These are phyloP conservation scores for Bursaphelenchus mucronatus DNA, from an alignment of 1,140 invertebrate species.

Conservation along the genomic window DNA sequence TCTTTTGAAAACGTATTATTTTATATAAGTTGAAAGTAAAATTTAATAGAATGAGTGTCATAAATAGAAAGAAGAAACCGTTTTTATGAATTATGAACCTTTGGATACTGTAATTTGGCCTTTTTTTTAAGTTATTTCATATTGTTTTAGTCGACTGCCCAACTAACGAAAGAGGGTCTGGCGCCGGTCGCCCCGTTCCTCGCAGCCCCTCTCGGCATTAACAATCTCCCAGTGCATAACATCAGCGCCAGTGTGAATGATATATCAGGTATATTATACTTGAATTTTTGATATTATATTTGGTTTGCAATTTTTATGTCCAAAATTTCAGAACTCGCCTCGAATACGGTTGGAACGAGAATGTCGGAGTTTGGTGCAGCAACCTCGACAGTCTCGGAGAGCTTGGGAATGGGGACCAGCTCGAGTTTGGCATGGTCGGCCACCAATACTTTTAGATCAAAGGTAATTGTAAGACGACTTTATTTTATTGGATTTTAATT, in stretches of 20 bases:
- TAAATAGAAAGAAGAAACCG: too few species aligned
- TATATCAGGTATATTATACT: conserved; percentile 27
- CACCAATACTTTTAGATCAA: conserved; percentile 29
- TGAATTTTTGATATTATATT: conserved; percentile 12
- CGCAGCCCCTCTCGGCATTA: conserved; percentile 49
- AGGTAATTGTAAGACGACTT: conserved; percentile 6
- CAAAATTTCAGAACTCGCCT: conserved; percentile 17
- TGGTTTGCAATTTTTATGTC: too few species aligned
- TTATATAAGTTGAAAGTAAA: too few species aligned
- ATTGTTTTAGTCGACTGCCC: too few species aligned
- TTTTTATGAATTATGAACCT: too few species aligned
- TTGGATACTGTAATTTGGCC: too few species aligned
- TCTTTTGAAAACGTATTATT: too few species aligned
- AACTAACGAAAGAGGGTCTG: conserved; percentile 32
- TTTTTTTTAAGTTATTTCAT: too few species aligned
- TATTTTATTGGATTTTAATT: conserved; percentile 20
- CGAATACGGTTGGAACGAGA: conserved; percentile 22
- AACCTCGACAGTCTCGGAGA: conserved; percentile 49
- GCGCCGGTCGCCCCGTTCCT: conserved; percentile 46
- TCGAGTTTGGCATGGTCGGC: conserved; percentile 38
- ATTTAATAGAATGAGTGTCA: too few species aligned
- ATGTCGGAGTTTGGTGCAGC: conserved; percentile 46
- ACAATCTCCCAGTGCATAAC: conserved; percentile 32
- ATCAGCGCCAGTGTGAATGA: conserved; percentile 29
- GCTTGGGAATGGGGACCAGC: conserved; percentile 40